A percentile compares a stretch with the other conserved stretches of the same genome.
phyloP scores from a whole-genome alignment of 2,888 invertebrate species.

The Hofmannophila pseudospretella region DNA sequence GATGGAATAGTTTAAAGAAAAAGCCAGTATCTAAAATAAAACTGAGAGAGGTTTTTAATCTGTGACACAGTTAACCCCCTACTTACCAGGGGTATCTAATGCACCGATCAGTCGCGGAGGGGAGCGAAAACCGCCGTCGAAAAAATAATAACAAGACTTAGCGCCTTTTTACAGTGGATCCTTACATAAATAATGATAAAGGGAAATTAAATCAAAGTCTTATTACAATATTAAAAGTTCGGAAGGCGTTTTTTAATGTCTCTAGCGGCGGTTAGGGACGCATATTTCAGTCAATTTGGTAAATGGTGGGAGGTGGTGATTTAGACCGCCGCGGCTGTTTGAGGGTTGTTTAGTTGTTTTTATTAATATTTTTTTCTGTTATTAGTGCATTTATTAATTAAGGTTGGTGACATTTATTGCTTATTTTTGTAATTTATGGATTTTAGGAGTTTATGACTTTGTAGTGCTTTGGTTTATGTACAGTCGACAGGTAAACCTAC shows the following conservation, averaged over 20 bases:
- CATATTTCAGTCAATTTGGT: slow-evolving; percentile 74
- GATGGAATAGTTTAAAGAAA: too few relatives aligned
- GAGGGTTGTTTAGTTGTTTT: slow-evolving; percentile 42
- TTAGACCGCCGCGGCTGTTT: slow-evolving; percentile 34
- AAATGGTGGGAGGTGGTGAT: slow-evolving; percentile 48
- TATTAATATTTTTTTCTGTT: slow-evolving; percentile 38
- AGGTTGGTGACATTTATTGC: slow-evolving; percentile 35
- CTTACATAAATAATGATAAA: slow-evolving; percentile 78
- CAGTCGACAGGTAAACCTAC: too few relatives aligned
- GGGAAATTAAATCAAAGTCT: slow-evolving; percentile 77
- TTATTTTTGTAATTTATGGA: slow-evolving; percentile 11
- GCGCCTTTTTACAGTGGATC: slow-evolving; percentile 63
- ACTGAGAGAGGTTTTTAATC: slow-evolving; percentile 16
- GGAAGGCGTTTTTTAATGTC: slow-evolving; percentile 71
- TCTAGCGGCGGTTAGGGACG: slow-evolving; percentile 63
- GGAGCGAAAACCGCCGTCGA: slow-evolving; percentile 38
- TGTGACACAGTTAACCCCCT: slow-evolving; percentile 40
- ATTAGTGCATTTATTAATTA: slow-evolving; percentile 53
- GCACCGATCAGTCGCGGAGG: slow-evolving; percentile 37
- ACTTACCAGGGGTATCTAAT: slow-evolving; percentile 10
- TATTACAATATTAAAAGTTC: slow-evolving; percentile 77
- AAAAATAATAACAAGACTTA: slow-evolving; percentile 71
- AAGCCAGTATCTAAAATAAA: slow-evolving; percentile 7
- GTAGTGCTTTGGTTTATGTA: too few relatives aligned
- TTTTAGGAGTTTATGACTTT: too few relatives aligned